A percentile compares a stretch with the other conserved stretches of the same genome.
Evolutionary conservation across 2,888 invertebrate species (phyloP).

Genomic region (Neoitamus cyanurus): DNA sequence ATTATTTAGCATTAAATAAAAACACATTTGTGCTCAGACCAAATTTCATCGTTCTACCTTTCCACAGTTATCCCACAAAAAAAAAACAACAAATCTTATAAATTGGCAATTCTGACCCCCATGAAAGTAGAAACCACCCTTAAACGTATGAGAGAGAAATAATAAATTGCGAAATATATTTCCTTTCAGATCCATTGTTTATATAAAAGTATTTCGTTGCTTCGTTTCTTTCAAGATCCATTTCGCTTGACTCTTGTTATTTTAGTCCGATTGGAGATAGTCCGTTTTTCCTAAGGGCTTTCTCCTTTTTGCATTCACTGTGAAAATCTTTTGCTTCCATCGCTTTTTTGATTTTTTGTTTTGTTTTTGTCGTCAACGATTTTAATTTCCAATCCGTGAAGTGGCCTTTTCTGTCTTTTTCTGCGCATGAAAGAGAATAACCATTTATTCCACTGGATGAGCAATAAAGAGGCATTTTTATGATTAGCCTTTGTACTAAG

Average conservation of each 20-base stretch:
- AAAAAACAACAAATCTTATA: no score
- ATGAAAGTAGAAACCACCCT: no score
- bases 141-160: no score
- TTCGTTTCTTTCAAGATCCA: background rate
- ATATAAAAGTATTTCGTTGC: background rate
- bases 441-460: background rate
- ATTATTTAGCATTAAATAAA: no score
- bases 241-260: background rate
- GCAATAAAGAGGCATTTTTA: background rate
- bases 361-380: background rate
- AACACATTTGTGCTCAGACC: no score
- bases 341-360: background rate
- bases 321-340: background rate
- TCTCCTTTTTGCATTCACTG: background rate
- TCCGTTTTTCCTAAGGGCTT: background rate
- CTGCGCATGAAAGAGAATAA: background rate
- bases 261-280: background rate
- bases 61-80: no score
- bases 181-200: background rate
- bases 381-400: background rate
- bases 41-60: no score
- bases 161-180: no score
- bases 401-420: background rate
- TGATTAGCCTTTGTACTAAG: background rate
- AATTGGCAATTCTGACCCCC: no score